These are phyloP conservation scores for Hepsetus odoe DNA, from an alignment of 2,113 vertebrate genomes.

Conservation along the genomic window DNA sequence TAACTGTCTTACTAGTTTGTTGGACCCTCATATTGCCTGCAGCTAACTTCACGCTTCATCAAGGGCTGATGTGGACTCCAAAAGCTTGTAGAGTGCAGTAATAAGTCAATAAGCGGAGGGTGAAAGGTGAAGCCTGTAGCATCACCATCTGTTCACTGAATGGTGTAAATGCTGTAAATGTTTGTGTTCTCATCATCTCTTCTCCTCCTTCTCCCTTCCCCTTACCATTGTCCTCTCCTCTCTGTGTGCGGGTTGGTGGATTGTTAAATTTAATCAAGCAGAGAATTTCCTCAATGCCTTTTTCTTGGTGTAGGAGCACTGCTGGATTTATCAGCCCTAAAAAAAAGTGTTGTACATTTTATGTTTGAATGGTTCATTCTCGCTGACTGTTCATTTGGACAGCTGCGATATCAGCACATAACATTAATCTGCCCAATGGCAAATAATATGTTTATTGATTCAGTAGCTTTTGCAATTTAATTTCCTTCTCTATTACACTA, in stretches of 20 bases:
- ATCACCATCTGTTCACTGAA: constrained; percentile 57
- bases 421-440: constrained; percentile 70
- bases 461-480: constrained; percentile 67
- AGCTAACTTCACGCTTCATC: constrained; percentile 36
- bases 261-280: constrained; percentile 79
- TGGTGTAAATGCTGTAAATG: constrained; percentile 68
- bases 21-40: constrained; percentile 31
- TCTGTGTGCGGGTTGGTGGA: constrained; percentile 53
- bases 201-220: constrained; percentile 57
- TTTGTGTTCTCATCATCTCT: constrained; percentile 67
- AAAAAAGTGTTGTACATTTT: constrained; percentile 66
- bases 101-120: constrained; percentile 60
- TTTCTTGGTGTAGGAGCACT: constrained; percentile 58
- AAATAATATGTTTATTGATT: constrained; percentile 77
- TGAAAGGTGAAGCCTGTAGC: constrained; percentile 55
- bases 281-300: constrained; percentile 73
- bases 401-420: constrained; percentile 65
- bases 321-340: constrained; percentile 61
- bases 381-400: constrained; percentile 61
- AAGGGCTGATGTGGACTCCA: constrained; percentile 50
- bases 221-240: constrained; percentile 50
- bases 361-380: constrained; percentile 66
- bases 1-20: constrained; percentile 40
- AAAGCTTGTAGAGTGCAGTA: constrained; percentile 53
- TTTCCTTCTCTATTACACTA: constrained; percentile 69